Conservation (phyloP, 2,888 invertebrate genomes). For the Xanthorhoe designata region DNA sequence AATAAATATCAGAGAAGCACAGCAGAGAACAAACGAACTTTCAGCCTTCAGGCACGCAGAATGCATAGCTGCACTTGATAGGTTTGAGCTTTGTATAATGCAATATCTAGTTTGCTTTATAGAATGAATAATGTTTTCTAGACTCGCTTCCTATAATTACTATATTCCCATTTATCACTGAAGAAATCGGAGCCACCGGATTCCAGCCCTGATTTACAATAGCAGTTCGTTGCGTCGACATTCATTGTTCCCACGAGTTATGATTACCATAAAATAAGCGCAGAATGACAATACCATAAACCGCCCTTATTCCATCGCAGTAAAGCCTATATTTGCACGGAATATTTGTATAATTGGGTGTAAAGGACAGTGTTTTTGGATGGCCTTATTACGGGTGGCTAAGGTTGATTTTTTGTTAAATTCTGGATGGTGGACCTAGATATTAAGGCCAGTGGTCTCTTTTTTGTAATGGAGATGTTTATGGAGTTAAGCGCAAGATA, state of each 20-base stretch:
- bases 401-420: slow-evolving; percentile 15
- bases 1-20: no score
- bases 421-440: background rate
- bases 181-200: slow-evolving; percentile 29
- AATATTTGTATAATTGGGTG: slow-evolving; percentile 22
- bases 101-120: no score
- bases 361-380: slow-evolving; percentile 14
- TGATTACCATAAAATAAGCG: slow-evolving; percentile 35
- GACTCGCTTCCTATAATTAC: slow-evolving; percentile 8
- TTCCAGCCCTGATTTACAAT: slow-evolving; percentile 43
- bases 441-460: slow-evolving; percentile 2
- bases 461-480: slow-evolving; percentile 4
- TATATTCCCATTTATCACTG: slow-evolving; percentile 27
- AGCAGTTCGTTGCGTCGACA: slow-evolving; percentile 41
- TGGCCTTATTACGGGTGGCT: slow-evolving; percentile 18
- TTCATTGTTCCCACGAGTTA: slow-evolving; percentile 46
- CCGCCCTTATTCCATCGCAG: slow-evolving; percentile 18
- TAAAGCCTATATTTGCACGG: slow-evolving; percentile 16
- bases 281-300: slow-evolving; percentile 12
- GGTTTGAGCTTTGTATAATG: no score
- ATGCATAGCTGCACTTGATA: no score
- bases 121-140: background rate
- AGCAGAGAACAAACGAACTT: no score
- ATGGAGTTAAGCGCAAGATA: background rate
- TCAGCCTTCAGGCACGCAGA: no score